Conservation (phyloP, 2,113 vertebrate genomes). For the Apteryx owenii region DNA sequence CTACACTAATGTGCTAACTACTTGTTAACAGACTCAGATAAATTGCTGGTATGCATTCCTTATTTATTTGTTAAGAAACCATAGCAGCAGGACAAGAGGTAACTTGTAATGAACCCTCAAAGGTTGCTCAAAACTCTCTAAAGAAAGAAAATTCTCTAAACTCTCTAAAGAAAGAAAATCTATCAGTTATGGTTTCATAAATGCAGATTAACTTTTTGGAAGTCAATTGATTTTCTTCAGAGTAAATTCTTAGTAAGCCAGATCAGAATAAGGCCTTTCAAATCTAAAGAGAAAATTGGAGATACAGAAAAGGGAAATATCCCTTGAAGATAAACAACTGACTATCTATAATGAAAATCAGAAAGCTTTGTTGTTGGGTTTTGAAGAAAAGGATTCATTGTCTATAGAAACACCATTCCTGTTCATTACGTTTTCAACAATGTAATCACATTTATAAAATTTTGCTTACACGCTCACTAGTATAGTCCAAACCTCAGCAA, state of each 20-base stretch:
- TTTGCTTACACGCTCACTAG: constrained; percentile 59
- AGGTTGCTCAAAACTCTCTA: neutral
- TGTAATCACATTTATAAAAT: constrained; percentile 68
- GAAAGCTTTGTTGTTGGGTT: constrained; percentile 53
- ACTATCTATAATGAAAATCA: constrained; percentile 81
- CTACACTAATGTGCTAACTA: neutral
- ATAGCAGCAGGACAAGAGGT: neutral
- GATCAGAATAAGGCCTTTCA: neutral
- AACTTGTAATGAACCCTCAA: neutral
- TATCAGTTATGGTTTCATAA: neutral
- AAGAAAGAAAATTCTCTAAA: neutral
- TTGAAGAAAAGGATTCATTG: constrained; percentile 54
- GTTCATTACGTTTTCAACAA: constrained; percentile 69
- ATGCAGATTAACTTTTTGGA: neutral
- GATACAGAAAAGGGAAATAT: constrained; percentile 35
- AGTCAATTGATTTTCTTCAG: neutral
- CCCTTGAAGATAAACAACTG: constrained; percentile 46
- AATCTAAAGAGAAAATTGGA: constrained; percentile 42
- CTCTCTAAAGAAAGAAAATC: neutral
- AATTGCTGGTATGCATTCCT: neutral
- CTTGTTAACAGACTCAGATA: neutral
- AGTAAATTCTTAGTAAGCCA: neutral
- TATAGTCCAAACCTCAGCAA: constrained; percentile 49
- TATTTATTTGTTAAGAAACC: neutral
- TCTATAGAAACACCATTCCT: constrained; percentile 63